These are phyloP conservation scores for Lumbricus terrestris DNA, from an alignment of 2,888 invertebrate species.

Conservation along the genomic window DNA sequence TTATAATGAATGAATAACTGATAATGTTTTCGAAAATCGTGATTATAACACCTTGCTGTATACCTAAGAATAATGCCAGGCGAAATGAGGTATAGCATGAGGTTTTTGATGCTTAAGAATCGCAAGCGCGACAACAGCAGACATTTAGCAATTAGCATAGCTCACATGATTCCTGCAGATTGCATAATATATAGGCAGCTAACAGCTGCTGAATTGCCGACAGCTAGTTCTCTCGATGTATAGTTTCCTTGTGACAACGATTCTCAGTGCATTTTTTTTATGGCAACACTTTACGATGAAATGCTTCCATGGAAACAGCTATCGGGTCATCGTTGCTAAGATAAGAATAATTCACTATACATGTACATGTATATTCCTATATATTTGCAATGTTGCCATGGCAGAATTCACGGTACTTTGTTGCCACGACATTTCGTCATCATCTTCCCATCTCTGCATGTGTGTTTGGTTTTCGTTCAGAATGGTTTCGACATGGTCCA, in stretches of 20 bases:
- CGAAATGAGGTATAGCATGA: neutral
- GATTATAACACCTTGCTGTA: no score
- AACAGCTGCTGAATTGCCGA: neutral
- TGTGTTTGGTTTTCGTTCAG: no score
- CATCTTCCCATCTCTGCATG: neutral
- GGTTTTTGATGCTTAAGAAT: neutral
- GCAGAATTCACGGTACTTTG: neutral
- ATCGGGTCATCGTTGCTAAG: no score
- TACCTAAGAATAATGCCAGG: no score
- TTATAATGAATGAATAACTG: no score
- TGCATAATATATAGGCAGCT: neutral
- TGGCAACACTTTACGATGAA: neutral
- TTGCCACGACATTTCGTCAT: neutral
- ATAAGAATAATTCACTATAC: no score
- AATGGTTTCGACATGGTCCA: neutral
- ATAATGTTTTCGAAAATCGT: no score
- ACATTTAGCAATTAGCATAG: no score
- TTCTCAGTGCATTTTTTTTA: neutral
- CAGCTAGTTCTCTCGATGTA: no score
- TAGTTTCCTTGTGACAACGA: neutral
- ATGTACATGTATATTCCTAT: no score
- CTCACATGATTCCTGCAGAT: neutral
- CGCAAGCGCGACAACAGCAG: neutral
- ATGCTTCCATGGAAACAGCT: no score
- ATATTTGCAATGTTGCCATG: neutral